Percentiles rank a stretch among this genome's conserved stretches.
phyloP scores from a whole-genome alignment of 2,113 vertebrate genomes.

The Psophia crepitans region DNA sequence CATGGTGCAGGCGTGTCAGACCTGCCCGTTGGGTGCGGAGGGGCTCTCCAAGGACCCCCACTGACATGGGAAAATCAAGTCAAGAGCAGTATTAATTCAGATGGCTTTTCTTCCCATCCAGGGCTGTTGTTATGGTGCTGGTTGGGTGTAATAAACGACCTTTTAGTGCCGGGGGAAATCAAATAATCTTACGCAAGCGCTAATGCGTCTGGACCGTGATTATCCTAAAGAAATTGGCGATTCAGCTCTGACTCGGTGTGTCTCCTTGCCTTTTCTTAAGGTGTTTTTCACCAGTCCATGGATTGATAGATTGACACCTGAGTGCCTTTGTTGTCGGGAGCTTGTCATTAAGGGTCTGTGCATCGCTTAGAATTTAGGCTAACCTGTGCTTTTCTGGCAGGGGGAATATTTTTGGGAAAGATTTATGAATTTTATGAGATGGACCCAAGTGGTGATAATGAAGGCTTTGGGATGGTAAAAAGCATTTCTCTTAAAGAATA shows the following conservation, averaged over 20 bases:
- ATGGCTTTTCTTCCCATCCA: constrained; percentile 39
- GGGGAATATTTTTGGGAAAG: constrained; percentile 5
- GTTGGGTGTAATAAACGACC: constrained; percentile 63
- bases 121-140: constrained; percentile 45
- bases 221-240: constrained; percentile 66
- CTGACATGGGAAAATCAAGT: constrained; percentile 9
- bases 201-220: constrained; percentile 20
- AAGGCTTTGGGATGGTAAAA: neutral
- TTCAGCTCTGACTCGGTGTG: constrained; percentile 53
- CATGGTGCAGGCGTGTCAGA: neutral
- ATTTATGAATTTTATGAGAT: neutral
- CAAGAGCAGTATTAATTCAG: constrained; percentile 48
- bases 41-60: neutral
- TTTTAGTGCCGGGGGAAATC: constrained; percentile 64
- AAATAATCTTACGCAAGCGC: constrained; percentile 59
- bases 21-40: neutral
- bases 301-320: constrained; percentile 27
- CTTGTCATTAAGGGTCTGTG: constrained; percentile 29
- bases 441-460: neutral
- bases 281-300: neutral
- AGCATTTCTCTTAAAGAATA: neutral
- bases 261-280: constrained; percentile 37
- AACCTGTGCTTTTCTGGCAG: neutral
- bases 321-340: constrained; percentile 6
- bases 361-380: constrained; percentile 14